Base-by-base conservation (phyloP, 2,888 invertebrate genomes). In the Panorpa germanica region DNA sequence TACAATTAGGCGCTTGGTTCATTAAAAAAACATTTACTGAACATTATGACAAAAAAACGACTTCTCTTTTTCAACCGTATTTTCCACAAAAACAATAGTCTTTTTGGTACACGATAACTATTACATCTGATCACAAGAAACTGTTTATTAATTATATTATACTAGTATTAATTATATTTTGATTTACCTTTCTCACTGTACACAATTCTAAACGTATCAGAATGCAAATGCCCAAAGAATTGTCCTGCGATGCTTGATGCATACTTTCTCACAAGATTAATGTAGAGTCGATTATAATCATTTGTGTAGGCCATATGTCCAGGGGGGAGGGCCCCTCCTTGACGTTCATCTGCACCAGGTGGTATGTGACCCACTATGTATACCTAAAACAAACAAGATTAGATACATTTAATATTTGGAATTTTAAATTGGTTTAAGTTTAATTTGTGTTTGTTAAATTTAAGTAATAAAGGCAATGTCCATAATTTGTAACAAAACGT, bases 141-240 rank as follows among this genome's bases (percentile, higher is more conserved):
- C n/a, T n/a, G n/a, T n/a, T n/a, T n/a, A n/a, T n/a, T n/a, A n/a
- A n/a, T n/a, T n/a, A n/a, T n/a, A n/a, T n/a, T n/a, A 37, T 38
- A 29, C 28, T 33, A 37, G 33, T 34, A 34, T 30, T 35, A 39
- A 31, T 23, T 30, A 36, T 12, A 32, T 12, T 30, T 33, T 19
- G 28, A 42, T 61, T 55, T 55, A 82, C 83, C 81, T 47, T 60
- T 61, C 38, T 69, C 67, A 47, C 74, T 77, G 54, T 83, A 82
- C 45, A 86, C 73, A 37, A 85, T 67, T 23, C 88, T 63, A 53
- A 90, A 90, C 1, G 83, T 81, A 49, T 90, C 90, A 28, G 85
- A 83, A 53, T 90, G 90, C 38, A 83, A 65, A 48, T 90, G 88
- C 4, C 88, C 90, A 46, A 85, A 90, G 61, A 90, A 85, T 55